Percentiles rank a stretch among this genome's conserved stretches.
These are phyloP conservation scores for Copsychus sechellarum DNA, from an alignment of 2,113 vertebrate species.

Conservation along the genomic window DNA sequence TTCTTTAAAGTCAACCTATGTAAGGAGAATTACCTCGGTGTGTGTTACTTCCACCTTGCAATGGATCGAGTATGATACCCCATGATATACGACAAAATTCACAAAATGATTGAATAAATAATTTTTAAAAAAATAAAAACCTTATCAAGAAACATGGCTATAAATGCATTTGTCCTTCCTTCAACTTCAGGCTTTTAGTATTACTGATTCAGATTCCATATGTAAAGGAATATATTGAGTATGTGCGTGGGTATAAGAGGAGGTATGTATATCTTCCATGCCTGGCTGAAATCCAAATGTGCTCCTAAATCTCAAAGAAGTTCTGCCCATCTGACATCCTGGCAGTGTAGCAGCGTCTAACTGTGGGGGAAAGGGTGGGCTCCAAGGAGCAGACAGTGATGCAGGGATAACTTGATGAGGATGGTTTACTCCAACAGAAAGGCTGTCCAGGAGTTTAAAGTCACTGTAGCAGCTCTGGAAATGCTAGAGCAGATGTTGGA, in stretches of 20 bases:
- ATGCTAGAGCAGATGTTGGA: background rate
- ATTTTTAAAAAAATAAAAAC: background rate
- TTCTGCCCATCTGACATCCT: background rate
- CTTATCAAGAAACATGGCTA: background rate
- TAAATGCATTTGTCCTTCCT: background rate
- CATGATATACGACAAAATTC: background rate
- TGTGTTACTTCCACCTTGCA: background rate
- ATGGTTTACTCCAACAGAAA: background rate
- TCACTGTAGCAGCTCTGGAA: background rate
- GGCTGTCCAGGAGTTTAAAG: background rate
- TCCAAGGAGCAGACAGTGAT: background rate
- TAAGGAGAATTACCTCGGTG: background rate
- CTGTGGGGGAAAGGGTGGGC: background rate
- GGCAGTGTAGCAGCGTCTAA: background rate
- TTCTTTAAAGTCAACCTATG: background rate
- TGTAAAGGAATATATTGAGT: slow-evolving; percentile 26
- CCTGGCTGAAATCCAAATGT: slow-evolving; percentile 15
- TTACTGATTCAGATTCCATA: slow-evolving; percentile 7
- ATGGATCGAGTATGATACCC: background rate
- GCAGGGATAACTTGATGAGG: background rate
- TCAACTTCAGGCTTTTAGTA: slow-evolving; percentile 9
- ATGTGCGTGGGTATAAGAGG: background rate
- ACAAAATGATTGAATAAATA: background rate
- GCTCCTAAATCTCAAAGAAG: slow-evolving; percentile 5
- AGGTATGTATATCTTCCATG: background rate